phyloP scores from a whole-genome alignment of 2,797 vertebrate genomes.

The Florisuga fusca region DNA sequence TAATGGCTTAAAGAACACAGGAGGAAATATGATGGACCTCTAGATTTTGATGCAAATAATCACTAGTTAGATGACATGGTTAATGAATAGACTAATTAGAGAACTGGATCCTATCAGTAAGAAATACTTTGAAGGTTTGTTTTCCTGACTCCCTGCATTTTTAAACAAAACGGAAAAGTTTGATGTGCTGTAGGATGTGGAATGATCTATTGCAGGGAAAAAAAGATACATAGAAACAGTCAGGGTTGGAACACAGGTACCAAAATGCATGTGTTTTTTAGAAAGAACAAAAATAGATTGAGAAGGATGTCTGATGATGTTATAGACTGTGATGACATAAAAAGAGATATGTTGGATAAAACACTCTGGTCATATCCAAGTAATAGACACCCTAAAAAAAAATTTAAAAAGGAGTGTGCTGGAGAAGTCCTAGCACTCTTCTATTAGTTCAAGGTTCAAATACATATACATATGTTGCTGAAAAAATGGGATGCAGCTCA shows the following conservation, averaged over 20 bases:
- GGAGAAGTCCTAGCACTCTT: neutral
- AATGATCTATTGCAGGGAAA: neutral
- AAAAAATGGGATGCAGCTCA: neutral
- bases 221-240: neutral
- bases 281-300: neutral
- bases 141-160: neutral
- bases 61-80: neutral
- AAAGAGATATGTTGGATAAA: neutral
- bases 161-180: neutral
- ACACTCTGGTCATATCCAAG: neutral
- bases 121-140: neutral
- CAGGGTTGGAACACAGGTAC: neutral
- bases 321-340: conserved; percentile 3
- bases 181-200: neutral
- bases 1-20: neutral
- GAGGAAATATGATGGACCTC: neutral
- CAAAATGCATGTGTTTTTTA: neutral
- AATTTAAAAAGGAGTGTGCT: neutral
- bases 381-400: neutral
- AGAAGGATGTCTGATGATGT: neutral
- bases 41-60: conserved; percentile 33
- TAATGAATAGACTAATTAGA: conserved; percentile 7
- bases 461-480: neutral
- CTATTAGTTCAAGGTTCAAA: neutral
- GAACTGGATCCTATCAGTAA: neutral